phyloP scores from a whole-genome alignment of 2,113 vertebrate genomes.

The Gopherus flavomarginatus region DNA sequence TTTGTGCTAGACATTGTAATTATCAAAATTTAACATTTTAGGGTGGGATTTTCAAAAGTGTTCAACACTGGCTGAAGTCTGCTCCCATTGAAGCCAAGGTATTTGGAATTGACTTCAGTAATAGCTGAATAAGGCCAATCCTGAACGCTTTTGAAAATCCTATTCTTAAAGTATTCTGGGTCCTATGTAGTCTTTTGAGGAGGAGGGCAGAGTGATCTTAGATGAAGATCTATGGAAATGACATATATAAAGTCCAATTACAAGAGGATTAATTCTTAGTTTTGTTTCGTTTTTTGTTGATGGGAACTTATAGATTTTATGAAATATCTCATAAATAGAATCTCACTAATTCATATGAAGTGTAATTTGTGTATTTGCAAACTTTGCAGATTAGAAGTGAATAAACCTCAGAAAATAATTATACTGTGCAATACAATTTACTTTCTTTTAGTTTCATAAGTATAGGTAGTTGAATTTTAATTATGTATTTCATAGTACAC shows the following conservation, averaged over 20 bases:
- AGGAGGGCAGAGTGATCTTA: fast-evolving
- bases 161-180: neutral
- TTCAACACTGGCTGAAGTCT: neutral
- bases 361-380: neutral
- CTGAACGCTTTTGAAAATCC: neutral
- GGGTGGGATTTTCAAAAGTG: neutral
- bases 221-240: neutral
- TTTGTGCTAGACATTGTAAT: neutral
- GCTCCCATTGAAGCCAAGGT: neutral
- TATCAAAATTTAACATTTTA: neutral
- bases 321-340: neutral
- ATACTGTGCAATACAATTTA: neutral
- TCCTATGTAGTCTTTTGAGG: neutral
- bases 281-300: neutral
- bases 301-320: neutral
- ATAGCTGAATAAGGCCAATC: fast-evolving
- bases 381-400: neutral
- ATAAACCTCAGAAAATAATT: neutral
- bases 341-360: neutral
- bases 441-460: neutral
- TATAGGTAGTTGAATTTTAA: neutral
- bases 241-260: neutral
- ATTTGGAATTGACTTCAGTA: neutral
- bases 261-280: neutral
- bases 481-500: neutral